Evolutionary conservation across 2,797 vertebrate species (phyloP).

Genomic region (Hypotaenidia philippensis): DNA sequence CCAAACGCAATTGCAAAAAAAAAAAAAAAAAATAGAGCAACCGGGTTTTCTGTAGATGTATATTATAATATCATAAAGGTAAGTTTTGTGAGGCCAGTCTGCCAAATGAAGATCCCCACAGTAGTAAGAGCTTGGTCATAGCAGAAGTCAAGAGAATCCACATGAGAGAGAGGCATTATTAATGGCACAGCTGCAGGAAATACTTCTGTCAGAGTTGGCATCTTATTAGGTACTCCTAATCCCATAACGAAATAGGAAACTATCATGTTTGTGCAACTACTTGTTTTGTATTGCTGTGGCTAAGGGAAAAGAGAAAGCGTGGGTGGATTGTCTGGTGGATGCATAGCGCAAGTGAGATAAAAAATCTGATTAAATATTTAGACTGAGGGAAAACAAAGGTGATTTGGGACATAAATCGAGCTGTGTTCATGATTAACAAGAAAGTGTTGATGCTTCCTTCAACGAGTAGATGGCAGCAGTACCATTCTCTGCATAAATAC

Average conservation of each 20-base stretch:
- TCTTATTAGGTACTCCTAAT: not conserved
- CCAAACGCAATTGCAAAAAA: not conserved
- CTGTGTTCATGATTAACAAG: not conserved
- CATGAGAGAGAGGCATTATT: not conserved
- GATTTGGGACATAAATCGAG: not conserved
- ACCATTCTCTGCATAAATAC: not conserved
- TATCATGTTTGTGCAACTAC: not conserved
- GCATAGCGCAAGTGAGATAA: not conserved
- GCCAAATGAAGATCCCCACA: not conserved
- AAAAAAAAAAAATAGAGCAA: not conserved
- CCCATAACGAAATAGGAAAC: not conserved
- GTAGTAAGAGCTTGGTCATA: not conserved
- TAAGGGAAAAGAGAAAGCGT: not conserved
- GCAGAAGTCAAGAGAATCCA: not conserved
- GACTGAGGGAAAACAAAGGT: not conserved
- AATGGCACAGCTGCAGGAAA: not conserved
- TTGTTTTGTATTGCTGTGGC: not conserved
- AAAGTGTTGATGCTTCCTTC: not conserved
- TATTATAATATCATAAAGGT: not conserved
- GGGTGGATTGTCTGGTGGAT: not conserved
- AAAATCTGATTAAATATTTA: conserved; percentile 48
- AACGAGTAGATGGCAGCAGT: conserved; percentile 53
- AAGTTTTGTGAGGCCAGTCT: not conserved
- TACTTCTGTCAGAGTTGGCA: not conserved
- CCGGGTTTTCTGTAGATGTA: not conserved